Conservation (phyloP, 2,113 vertebrate genomes). For the Perca flavescens region DNA sequence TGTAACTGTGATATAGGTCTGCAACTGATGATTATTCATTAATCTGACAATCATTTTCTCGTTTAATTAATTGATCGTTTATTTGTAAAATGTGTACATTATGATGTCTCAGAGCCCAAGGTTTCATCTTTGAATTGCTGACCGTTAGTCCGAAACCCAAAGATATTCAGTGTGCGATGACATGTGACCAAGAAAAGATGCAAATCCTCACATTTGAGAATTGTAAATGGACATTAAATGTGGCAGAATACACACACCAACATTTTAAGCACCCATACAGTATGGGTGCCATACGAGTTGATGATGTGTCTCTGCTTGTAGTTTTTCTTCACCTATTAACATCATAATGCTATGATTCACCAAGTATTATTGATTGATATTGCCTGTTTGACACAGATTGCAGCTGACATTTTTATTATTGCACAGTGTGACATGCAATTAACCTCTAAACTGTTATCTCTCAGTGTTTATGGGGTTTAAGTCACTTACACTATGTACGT, state of each 20-base stretch:
- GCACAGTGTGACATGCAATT: neutral
- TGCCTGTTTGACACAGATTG: neutral
- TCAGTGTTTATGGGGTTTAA: neutral
- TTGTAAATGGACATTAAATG: neutral
- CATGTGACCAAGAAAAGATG: too few relatives aligned
- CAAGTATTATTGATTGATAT: neutral
- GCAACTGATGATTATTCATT: neutral
- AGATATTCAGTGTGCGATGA: too few relatives aligned
- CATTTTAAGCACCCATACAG: neutral
- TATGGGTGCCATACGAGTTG: neutral
- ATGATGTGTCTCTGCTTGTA: neutral
- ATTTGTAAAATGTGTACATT: neutral
- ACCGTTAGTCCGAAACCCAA: too few relatives aligned
- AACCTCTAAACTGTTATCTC: conserved; percentile 6
- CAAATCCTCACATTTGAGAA: neutral
- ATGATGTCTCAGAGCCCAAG: neutral
- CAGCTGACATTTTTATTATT: neutral
- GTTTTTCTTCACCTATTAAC: neutral
- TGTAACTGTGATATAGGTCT: neutral
- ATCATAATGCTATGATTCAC: neutral
- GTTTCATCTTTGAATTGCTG: neutral
- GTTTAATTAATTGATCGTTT: too few relatives aligned
- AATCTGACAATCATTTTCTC: neutral
- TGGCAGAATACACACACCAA: neutral
- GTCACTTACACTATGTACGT: neutral